phyloP scores from a whole-genome alignment of 2,113 vertebrate genomes.

The Neolamprologus kungweensis region DNA sequence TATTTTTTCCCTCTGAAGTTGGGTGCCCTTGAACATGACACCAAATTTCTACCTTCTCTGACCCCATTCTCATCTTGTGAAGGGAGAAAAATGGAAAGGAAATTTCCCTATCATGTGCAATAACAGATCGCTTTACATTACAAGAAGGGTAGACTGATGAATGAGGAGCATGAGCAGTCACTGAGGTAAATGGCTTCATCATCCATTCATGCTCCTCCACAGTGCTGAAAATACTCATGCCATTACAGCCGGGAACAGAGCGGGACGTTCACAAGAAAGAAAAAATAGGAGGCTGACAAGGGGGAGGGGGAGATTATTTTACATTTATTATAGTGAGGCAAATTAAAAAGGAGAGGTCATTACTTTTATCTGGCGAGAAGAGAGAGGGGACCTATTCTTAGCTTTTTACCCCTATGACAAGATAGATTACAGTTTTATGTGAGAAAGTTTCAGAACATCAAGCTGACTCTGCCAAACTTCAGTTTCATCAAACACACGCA shows the following conservation, averaged over 20 bases:
- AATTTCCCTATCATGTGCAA: background rate
- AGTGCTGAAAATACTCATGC: slow-evolving; percentile 48
- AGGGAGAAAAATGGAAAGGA: background rate
- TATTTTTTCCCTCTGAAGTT: background rate
- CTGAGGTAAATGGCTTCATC: slow-evolving; percentile 27
- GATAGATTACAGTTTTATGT: slow-evolving; percentile 7
- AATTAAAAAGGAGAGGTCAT: slow-evolving; percentile 58
- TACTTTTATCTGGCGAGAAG: slow-evolving; percentile 36
- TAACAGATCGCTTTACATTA: slow-evolving; percentile 34
- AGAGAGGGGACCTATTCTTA: slow-evolving; percentile 42
- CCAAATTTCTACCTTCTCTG: background rate
- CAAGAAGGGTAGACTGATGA: slow-evolving; percentile 11
- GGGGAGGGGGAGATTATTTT: slow-evolving; percentile 35
- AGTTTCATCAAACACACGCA: background rate
- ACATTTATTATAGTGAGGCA: slow-evolving; percentile 48
- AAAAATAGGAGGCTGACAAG: background rate
- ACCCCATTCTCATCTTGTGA: background rate
- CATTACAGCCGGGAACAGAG: slow-evolving; percentile 27
- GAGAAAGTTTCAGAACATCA: background rate
- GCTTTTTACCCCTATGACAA: slow-evolving; percentile 7
- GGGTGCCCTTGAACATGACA: background rate
- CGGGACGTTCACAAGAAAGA: background rate
- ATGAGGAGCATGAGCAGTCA: slow-evolving; percentile 9
- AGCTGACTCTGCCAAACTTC: background rate
- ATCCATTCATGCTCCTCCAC: slow-evolving; percentile 34